Conservation (phyloP, 2,797 vertebrate genomes). For the Diplodus puntazzo region DNA sequence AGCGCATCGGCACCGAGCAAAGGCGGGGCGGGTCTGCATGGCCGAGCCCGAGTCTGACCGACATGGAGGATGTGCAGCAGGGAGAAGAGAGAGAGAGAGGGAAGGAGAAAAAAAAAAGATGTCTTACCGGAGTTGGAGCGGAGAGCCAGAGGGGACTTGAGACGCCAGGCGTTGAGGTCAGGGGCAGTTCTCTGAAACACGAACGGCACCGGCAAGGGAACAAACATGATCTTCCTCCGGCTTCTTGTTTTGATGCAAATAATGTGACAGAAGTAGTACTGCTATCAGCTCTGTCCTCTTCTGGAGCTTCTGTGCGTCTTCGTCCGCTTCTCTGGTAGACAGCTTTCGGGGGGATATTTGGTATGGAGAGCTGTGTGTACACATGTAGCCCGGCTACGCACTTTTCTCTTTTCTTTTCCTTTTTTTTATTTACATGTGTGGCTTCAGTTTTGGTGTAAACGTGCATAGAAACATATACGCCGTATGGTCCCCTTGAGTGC, state of each 20-base stretch:
- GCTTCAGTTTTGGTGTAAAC: conserved; percentile 76
- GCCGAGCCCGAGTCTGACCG: conserved; percentile 43
- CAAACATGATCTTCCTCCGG: conserved; percentile 89
- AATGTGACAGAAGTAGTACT: conserved; percentile 66
- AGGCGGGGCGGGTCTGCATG: conserved; percentile 73
- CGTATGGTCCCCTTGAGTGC: conserved; percentile 74
- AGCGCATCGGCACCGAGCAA: conserved; percentile 61
- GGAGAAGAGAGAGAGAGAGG: conserved; percentile 33
- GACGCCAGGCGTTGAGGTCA: conserved; percentile 90
- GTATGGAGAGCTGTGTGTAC: conserved; percentile 76
- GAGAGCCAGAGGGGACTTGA: conserved; percentile 89
- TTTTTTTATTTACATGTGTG: conserved; percentile 69
- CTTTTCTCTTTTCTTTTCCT: conserved; percentile 43
- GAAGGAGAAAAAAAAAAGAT: conserved; percentile 38
- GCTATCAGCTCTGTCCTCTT: conserved; percentile 70
- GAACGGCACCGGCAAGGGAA: conserved; percentile 91
- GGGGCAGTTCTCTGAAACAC: conserved; percentile 91
- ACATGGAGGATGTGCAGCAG: conserved; percentile 62
- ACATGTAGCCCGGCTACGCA: conserved; percentile 76
- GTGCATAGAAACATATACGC: conserved; percentile 82
- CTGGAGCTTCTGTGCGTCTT: conserved; percentile 64
- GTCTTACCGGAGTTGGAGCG: conserved; percentile 90
- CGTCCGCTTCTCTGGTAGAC: conserved; percentile 72
- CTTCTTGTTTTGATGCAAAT: conserved; percentile 78
- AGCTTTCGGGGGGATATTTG: conserved; percentile 72